Conservation (phyloP, 2,888 invertebrate species). For the Tenthredo scrophulariae region DNA sequence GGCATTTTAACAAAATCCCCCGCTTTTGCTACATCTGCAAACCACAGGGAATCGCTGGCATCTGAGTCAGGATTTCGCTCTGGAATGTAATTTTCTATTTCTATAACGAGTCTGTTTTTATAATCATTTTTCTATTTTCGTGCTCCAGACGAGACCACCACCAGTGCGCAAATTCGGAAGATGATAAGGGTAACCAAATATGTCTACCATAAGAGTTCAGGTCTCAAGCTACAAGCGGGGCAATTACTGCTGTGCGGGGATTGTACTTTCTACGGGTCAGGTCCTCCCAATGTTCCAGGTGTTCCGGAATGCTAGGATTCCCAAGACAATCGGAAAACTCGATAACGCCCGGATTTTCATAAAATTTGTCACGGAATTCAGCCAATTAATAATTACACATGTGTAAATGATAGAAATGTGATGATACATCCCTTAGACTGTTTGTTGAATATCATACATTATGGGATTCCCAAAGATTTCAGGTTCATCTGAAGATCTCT, state of each 20-base stretch:
- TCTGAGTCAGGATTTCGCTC: slow-evolving; percentile 58
- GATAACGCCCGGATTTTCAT: not conserved
- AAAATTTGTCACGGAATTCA: too few species aligned
- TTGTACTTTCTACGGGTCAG: too few species aligned
- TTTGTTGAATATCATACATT: too few species aligned
- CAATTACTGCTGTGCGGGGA: too few species aligned
- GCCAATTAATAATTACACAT: not conserved
- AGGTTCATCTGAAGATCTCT: too few species aligned
- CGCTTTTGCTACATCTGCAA: slow-evolving; percentile 49
- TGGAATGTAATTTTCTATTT: slow-evolving; percentile 60
- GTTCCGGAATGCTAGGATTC: not conserved
- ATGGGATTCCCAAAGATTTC: too few species aligned
- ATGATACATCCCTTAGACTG: not conserved
- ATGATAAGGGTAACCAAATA: slow-evolving; percentile 1
- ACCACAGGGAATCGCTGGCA: slow-evolving; percentile 59
- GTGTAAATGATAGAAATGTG: not conserved
- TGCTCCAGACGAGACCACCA: slow-evolving; percentile 27
- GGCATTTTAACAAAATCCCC: slow-evolving; percentile 53
- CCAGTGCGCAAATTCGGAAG: not conserved
- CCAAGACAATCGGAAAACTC: not conserved
- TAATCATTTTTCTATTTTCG: not conserved
- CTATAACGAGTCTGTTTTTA: slow-evolving; percentile 34
- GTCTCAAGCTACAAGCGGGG: not conserved
- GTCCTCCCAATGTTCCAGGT: not conserved
- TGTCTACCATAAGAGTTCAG: not conserved